Evolutionary conservation across 2,888 invertebrate species (phyloP).

Genomic region (Drosophila mettleri): DNA sequence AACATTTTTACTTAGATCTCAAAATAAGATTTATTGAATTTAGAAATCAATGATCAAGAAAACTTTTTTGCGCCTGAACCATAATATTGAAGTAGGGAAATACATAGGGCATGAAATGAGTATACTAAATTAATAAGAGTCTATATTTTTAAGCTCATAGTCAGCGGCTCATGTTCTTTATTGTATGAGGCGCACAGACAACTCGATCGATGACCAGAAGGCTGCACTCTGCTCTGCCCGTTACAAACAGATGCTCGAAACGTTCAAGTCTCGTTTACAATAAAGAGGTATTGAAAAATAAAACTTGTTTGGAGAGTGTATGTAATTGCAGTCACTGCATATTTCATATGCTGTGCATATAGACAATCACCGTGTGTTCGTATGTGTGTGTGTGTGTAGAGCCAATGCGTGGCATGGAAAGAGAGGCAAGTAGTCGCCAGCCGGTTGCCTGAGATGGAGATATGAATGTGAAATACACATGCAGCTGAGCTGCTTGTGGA

Average conservation of each 20-base stretch:
- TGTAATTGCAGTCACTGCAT: background rate
- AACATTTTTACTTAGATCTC: no score
- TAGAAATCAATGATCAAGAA: background rate
- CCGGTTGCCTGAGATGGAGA: constrained; percentile 16
- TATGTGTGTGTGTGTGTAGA: no score
- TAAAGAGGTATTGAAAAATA: background rate
- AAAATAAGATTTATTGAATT: no score
- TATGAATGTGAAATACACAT: constrained; percentile 10
- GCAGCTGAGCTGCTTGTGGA: background rate
- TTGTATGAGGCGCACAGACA: background rate
- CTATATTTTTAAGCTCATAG: background rate
- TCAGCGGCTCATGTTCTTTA: no score
- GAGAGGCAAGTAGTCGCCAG: background rate
- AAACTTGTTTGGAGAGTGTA: constrained; percentile 4
- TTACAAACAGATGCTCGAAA: background rate
- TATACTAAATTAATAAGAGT: background rate
- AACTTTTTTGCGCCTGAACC: background rate
- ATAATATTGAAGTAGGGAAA: background rate
- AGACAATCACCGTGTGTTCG: no score
- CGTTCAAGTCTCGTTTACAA: background rate
- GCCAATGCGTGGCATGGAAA: constrained; percentile 2
- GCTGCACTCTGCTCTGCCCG: background rate
- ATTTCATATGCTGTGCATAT: background rate
- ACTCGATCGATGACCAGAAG: background rate
- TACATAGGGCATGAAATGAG: background rate